Base-by-base conservation (phyloP, 2,797 vertebrate genomes). In the Thaleichthys pacificus region DNA sequence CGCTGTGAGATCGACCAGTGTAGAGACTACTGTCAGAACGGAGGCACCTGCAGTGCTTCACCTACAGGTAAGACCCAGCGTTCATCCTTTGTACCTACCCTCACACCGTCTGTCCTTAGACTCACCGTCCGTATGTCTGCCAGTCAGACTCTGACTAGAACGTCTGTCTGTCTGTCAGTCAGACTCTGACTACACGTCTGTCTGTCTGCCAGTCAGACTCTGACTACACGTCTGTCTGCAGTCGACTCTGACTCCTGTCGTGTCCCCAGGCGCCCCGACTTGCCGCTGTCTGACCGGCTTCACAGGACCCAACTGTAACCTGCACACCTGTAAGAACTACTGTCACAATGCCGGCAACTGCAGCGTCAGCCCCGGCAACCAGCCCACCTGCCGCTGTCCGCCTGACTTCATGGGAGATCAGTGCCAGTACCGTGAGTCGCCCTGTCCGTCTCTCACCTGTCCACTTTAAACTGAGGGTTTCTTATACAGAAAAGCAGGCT, bases 1-100 rank as follows among this genome's bases (percentile, higher is more conserved):
- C 93, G 90, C 64, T 98, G 97, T 75, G 95, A 98, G 87, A 88
- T 94, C 0, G 95, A 98, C 88, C 97, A 97, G 90, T 98, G 97
- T 89, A 93, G 90, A 69, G 94, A 95, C 77, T 95, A 97, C 87
- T 99, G 97, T 88, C 95, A 92, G 85, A 99, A 98, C 0, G 96
- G 96, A 84, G 97, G 97, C 82, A 97, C 94, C 15, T 99, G 97
- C 5, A 94, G 95, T 0, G 95, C 97, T n/a, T 98, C 97, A 3
- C 94, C 93, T 0, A 96, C 95, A 0, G 97, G 97, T 98, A 87
- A 35, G 61, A 56, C 35, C 3, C 19, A 38, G 15, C 14, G 2
- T 24, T 4, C 4, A 15, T 30, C 28, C 28, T 26, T 26, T 26
- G 2, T 26, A 3, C 3, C 26, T 26, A 30, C 28, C 28, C 28